Conservation (phyloP, 2,888 invertebrate species). For the Folsomia manolachei region DNA sequence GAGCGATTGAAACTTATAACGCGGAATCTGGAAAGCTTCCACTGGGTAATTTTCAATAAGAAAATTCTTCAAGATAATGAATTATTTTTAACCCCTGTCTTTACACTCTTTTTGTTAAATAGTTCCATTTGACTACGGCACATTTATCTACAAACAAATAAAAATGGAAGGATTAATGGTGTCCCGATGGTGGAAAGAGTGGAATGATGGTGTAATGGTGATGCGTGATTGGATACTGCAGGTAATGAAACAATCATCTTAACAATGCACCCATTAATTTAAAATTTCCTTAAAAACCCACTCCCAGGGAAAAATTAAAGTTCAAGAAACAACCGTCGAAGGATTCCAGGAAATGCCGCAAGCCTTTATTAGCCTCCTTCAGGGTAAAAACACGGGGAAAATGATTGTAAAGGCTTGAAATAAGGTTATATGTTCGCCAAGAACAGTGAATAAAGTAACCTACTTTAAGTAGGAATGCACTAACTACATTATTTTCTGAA, state of each 20-base stretch:
- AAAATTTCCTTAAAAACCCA: background rate
- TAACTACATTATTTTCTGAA: background rate
- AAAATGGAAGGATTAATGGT: slow-evolving; percentile 65
- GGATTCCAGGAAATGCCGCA: slow-evolving; percentile 6
- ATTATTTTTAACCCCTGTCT: background rate
- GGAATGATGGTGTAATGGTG: slow-evolving; percentile 61
- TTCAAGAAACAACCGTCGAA: slow-evolving; percentile 10
- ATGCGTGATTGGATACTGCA: slow-evolving; percentile 47
- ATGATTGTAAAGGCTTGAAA: slow-evolving; percentile 12
- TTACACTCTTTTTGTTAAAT: slow-evolving; percentile 4
- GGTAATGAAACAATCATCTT: too few species aligned
- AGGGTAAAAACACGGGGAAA: slow-evolving; percentile 17
- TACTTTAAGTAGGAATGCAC: background rate
- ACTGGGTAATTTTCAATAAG: slow-evolving; percentile 21
- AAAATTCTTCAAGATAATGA: background rate
- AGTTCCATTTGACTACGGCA: slow-evolving; percentile 59
- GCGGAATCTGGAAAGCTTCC: slow-evolving; percentile 50
- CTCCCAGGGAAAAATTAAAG: slow-evolving; percentile 12
- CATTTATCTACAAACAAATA: slow-evolving; percentile 61
- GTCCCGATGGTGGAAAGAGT: slow-evolving; percentile 60
- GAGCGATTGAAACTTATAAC: slow-evolving; percentile 66
- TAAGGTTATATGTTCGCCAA: background rate
- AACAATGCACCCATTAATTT: background rate
- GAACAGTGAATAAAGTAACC: background rate
- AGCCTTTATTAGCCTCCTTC: slow-evolving; percentile 11